phyloP scores from a whole-genome alignment of 1,140 invertebrate species.

The Drosophila lini region DNA sequence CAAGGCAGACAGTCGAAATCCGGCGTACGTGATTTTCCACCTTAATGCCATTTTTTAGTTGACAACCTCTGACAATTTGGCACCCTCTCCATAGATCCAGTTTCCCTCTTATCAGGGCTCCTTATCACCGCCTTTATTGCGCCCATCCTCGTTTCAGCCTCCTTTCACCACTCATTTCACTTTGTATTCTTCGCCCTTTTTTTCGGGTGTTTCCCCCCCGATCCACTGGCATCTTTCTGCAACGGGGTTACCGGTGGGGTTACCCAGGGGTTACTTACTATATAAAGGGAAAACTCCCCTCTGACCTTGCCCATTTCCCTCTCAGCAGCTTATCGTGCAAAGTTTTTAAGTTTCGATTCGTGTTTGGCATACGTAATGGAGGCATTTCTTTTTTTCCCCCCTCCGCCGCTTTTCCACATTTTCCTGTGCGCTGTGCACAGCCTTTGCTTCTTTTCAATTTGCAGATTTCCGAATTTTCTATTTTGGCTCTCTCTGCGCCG shows the following conservation, averaged over 20 bases:
- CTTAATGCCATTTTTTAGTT: conserved; percentile 75
- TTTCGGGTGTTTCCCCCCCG: neutral
- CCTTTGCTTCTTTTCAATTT: conserved; percentile 54
- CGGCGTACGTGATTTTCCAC: conserved; percentile 79
- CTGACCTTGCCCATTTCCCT: conserved; percentile 4
- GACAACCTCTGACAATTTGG: conserved; percentile 76
- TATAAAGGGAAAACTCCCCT: conserved; percentile 15
- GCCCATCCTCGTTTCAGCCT: no score
- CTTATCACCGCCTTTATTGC: conserved; percentile 4
- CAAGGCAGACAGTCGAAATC: conserved; percentile 57
- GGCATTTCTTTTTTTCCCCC: conserved; percentile 30
- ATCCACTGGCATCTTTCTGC: conserved; percentile 1
- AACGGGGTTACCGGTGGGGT: conserved; percentile 5
- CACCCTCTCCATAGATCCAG: conserved; percentile 56
- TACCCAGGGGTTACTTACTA: conserved; percentile 3
- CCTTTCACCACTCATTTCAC: conserved; percentile 57
- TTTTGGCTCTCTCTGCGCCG: conserved; percentile 13
- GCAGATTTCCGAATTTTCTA: conserved; percentile 61
- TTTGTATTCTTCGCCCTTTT: conserved; percentile 52
- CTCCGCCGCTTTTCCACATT: neutral
- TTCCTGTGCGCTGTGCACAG: neutral
- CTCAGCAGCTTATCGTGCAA: conserved; percentile 62
- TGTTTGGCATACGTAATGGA: conserved; percentile 76
- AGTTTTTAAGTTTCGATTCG: conserved; percentile 79
- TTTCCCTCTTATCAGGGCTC: conserved; percentile 23